These are phyloP conservation scores for Okamejei kenojei DNA, from an alignment of 2,797 vertebrate species.

Conservation along the genomic window DNA sequence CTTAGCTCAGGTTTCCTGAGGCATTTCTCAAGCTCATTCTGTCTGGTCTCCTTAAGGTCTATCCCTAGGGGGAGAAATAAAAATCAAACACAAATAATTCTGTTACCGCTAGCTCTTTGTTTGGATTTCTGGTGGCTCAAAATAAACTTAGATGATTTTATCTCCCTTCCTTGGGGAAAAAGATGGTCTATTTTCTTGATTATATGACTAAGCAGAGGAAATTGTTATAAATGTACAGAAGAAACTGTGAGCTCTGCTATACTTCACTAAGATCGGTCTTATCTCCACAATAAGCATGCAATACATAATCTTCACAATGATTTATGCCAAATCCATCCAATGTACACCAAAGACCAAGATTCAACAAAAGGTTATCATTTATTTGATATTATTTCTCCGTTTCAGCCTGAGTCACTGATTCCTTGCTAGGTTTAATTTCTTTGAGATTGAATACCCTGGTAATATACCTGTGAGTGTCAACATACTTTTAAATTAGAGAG, in stretches of 20 bases:
- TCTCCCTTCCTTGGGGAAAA: not conserved
- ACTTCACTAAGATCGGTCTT: not conserved
- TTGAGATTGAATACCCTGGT: not conserved
- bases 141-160: not conserved
- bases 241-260: not conserved
- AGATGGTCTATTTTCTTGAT: not conserved
- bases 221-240: not conserved
- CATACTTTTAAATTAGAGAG: not conserved
- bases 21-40: not conserved
- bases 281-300: not conserved
- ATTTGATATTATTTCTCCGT: not conserved
- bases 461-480: not conserved
- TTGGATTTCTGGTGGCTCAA: too few relatives aligned
- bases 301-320: not conserved
- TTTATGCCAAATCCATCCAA: not conserved
- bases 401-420: not conserved
- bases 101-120: not conserved
- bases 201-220: not conserved
- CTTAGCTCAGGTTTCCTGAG: slow-evolving; percentile 21
- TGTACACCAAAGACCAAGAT: not conserved
- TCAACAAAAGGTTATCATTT: not conserved
- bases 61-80: not conserved
- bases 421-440: not conserved
- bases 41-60: not conserved
- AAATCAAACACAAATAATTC: not conserved